Evolutionary conservation across 2,113 vertebrate species (phyloP), one percentile per base, ranked within the genome.

Genomic region (Neotoma lepida): DNA sequence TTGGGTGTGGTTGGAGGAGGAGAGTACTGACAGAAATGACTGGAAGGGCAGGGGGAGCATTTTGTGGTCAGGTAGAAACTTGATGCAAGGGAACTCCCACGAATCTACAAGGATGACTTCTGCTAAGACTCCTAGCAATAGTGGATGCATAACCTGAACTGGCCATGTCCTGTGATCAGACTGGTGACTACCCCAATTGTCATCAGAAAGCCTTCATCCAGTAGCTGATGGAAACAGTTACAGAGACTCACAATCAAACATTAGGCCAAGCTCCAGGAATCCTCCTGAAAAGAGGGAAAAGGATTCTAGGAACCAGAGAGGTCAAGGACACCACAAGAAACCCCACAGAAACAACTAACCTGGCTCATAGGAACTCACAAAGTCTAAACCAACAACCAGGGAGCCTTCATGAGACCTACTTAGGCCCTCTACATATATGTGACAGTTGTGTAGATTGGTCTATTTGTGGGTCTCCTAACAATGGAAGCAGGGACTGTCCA

Each of bases 401-500:
- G 3, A 70, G 35, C 68, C 68, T 70, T 6, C 18, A 20, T n/a
- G 17, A 35, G 2, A 39, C 7, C 0, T 1, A n/a, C 68, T 35
- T 70, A 70, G 68, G 68, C 5, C 3, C 68, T 70, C 66, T 70
- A 63, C 26, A 63, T 35, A 6, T 35, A 2, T 68, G 15, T 68
- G 66, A 35, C 66, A 68, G 66, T 35, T 68, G 33, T 68, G 66
- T n/a, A 35, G 33, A 6, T 35, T 68, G 33, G 14, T 35, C 66
- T 35, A 35, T 6, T 35, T 68, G 66, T 70, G 66, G 33, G 15
- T 18, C 66, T 70, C 66, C 14, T n/a, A n/a, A n/a, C 66, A 17
- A 20, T n/a, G 15, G 35, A 6, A 70, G 2, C 66, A n/a, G 35
- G 35, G 35, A 2, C 33, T 70, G 15, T n/a, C 6, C 35, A 2